Percentiles rank a stretch among this genome's conserved stretches.
Evolutionary conservation across 2,888 invertebrate species (phyloP).

Genomic region (Panzeria rudis): DNA sequence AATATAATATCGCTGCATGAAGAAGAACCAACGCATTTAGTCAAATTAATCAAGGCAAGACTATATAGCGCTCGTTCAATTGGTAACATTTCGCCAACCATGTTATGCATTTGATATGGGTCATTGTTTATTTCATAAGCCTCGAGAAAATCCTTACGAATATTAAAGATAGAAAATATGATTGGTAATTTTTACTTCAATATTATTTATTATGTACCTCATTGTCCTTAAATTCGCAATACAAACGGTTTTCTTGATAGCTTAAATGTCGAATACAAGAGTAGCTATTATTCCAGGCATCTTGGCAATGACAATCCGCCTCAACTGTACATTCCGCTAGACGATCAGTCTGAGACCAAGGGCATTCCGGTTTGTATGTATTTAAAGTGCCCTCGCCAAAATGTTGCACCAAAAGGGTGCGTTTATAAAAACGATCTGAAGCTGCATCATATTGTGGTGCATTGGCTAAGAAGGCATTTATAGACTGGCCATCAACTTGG

Average conservation of each 20-base stretch:
- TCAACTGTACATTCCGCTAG: conserved; percentile 87
- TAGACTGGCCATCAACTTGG: conserved; percentile 87
- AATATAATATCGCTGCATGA: conserved; percentile 76
- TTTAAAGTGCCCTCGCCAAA: conserved; percentile 89
- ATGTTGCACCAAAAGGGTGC: conserved; percentile 91
- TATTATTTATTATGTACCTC: conserved; percentile 79
- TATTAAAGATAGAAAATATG: background rate
- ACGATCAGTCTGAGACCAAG: conserved; percentile 84
- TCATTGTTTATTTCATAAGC: conserved; percentile 90
- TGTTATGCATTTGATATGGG: conserved; percentile 89
- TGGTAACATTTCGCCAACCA: conserved; percentile 84
- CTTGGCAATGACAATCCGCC: conserved; percentile 93
- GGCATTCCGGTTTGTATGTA: conserved; percentile 87
- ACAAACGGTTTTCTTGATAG: conserved; percentile 81
- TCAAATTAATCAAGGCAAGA: conserved; percentile 80
- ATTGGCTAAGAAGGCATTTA: conserved; percentile 81
- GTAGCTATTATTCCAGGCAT: conserved; percentile 92
- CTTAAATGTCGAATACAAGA: conserved; percentile 89
- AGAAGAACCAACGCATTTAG: conserved; percentile 78
- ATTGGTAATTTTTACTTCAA: background rate
- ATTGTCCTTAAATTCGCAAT: conserved; percentile 84
- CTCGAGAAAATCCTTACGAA: conserved; percentile 88
- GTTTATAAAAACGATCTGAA: conserved; percentile 78
- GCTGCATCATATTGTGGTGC: conserved; percentile 68
- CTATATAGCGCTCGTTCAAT: conserved; percentile 85